phyloP scores from a whole-genome alignment of 64 coral and sea anemone species.

The Stichodactyla mertensii region DNA sequence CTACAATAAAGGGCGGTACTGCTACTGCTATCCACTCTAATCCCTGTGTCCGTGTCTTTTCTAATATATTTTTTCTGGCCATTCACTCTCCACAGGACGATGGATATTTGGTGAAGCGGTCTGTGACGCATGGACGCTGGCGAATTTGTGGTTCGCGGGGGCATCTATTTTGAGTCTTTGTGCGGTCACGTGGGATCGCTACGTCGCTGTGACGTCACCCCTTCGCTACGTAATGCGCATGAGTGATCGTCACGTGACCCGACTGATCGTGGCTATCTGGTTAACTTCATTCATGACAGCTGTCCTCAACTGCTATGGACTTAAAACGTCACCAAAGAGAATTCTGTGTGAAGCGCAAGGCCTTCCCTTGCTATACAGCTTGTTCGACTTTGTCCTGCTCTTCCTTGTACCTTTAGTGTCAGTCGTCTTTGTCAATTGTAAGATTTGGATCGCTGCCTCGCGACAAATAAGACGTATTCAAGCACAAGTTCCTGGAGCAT shows the following conservation, averaged over 20 bases:
- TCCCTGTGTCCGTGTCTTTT: no score
- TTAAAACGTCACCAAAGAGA: not conserved
- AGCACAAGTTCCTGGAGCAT: not conserved
- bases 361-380: not conserved
- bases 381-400: not conserved
- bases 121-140: constrained; percentile 3
- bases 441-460: not conserved
- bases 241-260: not conserved
- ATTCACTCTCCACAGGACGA: not conserved
- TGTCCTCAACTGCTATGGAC: not conserved
- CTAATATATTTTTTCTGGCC: not conserved
- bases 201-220: constrained; percentile 22
- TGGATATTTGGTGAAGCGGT: constrained; percentile 22
- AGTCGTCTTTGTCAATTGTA: not conserved
- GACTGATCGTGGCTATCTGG: constrained; percentile 9
- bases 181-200: constrained; percentile 35
- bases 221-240: constrained; percentile 2
- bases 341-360: constrained; percentile 1
- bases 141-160: not conserved
- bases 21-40: no score
- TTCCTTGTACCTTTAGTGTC: not conserved
- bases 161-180: constrained; percentile 21
- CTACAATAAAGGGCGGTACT: no score
- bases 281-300: not conserved
- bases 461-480: not conserved